These are phyloP conservation scores for Garrulus glandarius DNA, from an alignment of 2,797 vertebrate genomes.

Conservation along the genomic window DNA sequence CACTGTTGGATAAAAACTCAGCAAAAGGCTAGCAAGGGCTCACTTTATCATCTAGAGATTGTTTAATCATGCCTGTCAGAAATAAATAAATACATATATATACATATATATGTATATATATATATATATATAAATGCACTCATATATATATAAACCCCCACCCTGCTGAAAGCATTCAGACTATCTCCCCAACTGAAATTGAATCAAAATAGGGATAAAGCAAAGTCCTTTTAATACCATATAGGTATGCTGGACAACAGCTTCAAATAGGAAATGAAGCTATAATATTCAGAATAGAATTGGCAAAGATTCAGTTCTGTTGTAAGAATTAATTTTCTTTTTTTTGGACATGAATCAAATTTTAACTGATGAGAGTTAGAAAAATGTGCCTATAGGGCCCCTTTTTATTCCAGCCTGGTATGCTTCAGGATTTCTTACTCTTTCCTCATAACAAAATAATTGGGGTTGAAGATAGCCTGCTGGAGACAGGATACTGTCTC, in stretches of 20 bases:
- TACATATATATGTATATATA: no score
- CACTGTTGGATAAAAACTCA: neutral
- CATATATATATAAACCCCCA: fast-evolving
- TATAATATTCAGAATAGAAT: neutral
- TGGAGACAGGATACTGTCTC: neutral
- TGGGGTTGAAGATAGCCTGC: neutral
- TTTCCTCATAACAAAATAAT: neutral
- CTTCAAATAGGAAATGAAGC: neutral
- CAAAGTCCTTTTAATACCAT: neutral
- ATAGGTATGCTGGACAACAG: neutral
- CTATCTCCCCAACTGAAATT: neutral
- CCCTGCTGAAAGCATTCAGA: neutral
- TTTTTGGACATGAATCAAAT: neutral
- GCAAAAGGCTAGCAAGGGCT: neutral
- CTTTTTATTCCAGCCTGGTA: neutral
- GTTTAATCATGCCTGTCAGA: neutral
- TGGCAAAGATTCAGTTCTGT: neutral
- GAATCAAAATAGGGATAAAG: neutral
- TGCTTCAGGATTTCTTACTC: neutral
- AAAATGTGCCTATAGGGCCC: neutral
- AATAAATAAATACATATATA: neutral
- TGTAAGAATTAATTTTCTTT: neutral
- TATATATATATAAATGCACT: no score
- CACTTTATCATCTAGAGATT: neutral
- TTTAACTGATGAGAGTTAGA: neutral